Conservation (phyloP, 2,113 vertebrate species). For the Noctilio leporinus region DNA sequence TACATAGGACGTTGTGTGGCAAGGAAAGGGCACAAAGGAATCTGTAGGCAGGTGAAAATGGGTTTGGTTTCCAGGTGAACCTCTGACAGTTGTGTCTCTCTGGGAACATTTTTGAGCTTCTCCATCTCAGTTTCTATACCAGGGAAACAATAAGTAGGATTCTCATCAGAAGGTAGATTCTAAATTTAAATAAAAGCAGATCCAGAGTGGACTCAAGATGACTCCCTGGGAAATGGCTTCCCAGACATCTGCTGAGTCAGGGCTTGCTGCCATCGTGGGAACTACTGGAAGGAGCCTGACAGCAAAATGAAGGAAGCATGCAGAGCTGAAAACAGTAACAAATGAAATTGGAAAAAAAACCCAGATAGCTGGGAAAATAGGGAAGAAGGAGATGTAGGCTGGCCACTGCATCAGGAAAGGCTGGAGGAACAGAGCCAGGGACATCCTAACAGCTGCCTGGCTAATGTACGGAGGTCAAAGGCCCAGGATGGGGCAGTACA, state of each 20-base stretch:
- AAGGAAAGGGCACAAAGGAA: neutral
- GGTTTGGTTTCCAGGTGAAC: neutral
- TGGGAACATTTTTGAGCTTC: neutral
- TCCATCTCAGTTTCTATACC: neutral
- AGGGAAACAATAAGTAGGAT: no score
- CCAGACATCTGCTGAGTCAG: neutral
- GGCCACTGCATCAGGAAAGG: neutral
- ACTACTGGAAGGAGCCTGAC: neutral
- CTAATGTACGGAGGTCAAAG: neutral
- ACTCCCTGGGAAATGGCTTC: neutral
- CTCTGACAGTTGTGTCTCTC: neutral
- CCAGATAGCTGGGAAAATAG: neutral
- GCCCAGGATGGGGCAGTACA: no score
- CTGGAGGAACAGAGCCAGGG: neutral
- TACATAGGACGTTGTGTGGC: rapidly evolving
- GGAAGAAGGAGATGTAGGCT: neutral
- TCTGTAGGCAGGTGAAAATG: neutral
- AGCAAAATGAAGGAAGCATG: neutral
- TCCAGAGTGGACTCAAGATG: neutral
- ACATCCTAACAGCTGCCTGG: neutral
- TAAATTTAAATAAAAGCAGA: neutral
- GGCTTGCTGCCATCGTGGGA: neutral
- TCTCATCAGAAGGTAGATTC: neutral
- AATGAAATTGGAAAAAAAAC: neutral
- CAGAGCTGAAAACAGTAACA: neutral